A percentile compares a stretch with the other conserved stretches of the same genome.
These are phyloP conservation scores for Rhinichthys osculus DNA, from an alignment of 2,797 vertebrate species.

Conservation along the genomic window DNA sequence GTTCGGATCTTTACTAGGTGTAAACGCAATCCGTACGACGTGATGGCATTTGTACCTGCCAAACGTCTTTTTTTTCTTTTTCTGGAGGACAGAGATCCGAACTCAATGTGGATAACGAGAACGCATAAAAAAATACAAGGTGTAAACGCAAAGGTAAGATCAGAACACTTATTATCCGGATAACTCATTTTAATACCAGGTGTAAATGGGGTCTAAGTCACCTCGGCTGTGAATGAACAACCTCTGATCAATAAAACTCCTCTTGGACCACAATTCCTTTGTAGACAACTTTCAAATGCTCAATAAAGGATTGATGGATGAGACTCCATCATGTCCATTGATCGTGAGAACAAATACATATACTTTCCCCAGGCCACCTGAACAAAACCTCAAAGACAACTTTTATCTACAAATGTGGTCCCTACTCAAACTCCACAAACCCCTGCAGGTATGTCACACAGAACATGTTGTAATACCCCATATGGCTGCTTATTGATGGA, in stretches of 20 bases:
- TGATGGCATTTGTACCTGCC: too few species aligned
- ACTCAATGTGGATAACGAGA: too few species aligned
- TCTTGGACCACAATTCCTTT: neutral
- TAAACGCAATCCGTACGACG: too few species aligned
- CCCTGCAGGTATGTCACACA: neutral
- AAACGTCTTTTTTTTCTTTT: too few species aligned
- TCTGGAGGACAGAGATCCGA: too few species aligned
- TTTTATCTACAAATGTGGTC: constrained; percentile 6
- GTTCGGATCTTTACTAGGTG: too few species aligned
- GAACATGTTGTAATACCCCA: neutral
- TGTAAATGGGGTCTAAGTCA: too few species aligned
- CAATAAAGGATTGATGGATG: constrained; percentile 2
- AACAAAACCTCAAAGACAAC: constrained; percentile 25
- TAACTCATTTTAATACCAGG: too few species aligned
- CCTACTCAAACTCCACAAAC: neutral
- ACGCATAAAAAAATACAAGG: too few species aligned
- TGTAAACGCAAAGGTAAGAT: too few species aligned
- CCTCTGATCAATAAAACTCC: neutral
- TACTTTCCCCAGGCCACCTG: neutral
- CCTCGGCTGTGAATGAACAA: neutral
- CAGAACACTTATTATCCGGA: too few species aligned
- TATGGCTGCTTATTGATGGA: neutral
- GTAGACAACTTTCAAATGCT: neutral
- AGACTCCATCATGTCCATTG: neutral
- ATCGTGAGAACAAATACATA: neutral